Evolutionary conservation across 2,113 vertebrate species (phyloP).

Genomic region (Asarcornis scutulata): DNA sequence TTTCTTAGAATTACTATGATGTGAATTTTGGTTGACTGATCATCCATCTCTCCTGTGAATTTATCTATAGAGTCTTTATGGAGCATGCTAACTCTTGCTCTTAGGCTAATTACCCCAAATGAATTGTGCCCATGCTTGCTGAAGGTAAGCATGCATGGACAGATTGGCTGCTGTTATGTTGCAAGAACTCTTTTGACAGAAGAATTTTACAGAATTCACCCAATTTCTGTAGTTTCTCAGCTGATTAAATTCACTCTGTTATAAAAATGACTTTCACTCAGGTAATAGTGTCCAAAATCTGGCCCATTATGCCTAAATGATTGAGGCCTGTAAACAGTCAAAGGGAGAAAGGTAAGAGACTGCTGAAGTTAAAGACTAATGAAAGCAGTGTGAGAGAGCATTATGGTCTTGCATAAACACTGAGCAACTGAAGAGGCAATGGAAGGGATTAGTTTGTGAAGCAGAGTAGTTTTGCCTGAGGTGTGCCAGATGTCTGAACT

Average conservation of each 20-base stretch:
- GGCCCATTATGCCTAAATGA: background rate
- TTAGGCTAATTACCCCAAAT: background rate
- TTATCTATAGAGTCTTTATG: background rate
- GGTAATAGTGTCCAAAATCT: background rate
- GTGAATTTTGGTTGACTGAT: background rate
- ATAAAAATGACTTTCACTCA: background rate
- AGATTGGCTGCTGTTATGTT: background rate
- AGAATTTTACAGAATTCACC: background rate
- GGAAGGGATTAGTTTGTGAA: conserved; percentile 54
- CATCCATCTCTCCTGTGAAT: background rate
- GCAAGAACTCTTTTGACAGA: background rate
- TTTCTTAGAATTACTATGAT: background rate
- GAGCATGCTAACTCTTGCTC: background rate
- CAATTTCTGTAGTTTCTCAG: background rate
- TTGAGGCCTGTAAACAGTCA: background rate
- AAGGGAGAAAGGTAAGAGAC: background rate
- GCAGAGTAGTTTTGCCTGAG: conserved; percentile 41
- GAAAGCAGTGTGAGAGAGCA: conserved; percentile 22
- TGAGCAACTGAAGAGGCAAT: conserved; percentile 43
- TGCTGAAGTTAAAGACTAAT: background rate
- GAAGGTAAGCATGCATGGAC: background rate
- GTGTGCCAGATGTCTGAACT: conserved; percentile 62
- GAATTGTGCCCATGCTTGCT: background rate
- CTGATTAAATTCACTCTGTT: background rate
- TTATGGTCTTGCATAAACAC: conserved; percentile 51